phyloP scores from a whole-genome alignment of 2,797 vertebrate species.

The Odontamblyopus rebecca region DNA sequence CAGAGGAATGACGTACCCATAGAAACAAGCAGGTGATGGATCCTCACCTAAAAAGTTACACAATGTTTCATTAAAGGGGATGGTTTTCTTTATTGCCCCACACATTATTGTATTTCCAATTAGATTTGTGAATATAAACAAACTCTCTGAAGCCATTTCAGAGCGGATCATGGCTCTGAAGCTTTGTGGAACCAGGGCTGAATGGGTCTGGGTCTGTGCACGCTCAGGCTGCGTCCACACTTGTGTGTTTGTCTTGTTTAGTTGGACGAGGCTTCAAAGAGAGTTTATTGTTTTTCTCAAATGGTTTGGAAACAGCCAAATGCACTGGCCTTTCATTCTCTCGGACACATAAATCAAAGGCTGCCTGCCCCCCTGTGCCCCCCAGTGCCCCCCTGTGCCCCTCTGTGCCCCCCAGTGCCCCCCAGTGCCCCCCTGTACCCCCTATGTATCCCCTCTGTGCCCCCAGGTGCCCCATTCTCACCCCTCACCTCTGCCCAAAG shows the following conservation, averaged over 20 bases:
- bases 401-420: too few species aligned
- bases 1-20: too few species aligned
- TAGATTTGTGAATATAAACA: not conserved
- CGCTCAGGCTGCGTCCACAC: constrained; percentile 56
- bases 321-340: constrained; percentile 75
- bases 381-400: constrained; percentile 22
- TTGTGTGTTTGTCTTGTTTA: constrained; percentile 48
- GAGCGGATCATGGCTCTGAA: not conserved
- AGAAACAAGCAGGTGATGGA: too few species aligned
- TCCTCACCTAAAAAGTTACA: too few species aligned
- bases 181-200: not conserved
- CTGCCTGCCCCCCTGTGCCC: constrained; percentile 22
- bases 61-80: too few species aligned
- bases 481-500: constrained; percentile 43
- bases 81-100: too few species aligned
- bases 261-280: constrained; percentile 65
- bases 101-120: not conserved
- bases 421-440: too few species aligned
- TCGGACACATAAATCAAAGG: constrained; percentile 69
- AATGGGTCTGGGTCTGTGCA: constrained; percentile 15
- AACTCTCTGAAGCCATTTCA: not conserved
- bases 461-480: constrained; percentile 30
- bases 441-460: too few species aligned
- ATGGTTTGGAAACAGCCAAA: constrained; percentile 78
- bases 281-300: constrained; percentile 79